Evolutionary conservation across 2,797 vertebrate genomes (phyloP), one percentile per base, ranked within the genome.

Genomic region (Antrozous pallidus): DNA sequence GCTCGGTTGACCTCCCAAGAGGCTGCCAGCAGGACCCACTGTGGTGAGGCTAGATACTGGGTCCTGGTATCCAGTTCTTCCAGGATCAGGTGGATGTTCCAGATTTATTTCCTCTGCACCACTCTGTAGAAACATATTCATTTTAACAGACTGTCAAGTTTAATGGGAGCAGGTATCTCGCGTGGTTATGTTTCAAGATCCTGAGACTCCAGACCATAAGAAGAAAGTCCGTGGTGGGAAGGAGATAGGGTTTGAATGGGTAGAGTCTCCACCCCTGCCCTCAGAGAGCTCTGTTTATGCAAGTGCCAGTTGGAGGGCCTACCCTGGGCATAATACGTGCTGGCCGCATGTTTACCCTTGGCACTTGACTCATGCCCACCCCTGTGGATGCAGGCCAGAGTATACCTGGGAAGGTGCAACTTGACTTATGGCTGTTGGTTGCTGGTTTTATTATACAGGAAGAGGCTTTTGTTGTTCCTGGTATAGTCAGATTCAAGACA

Each of bases 91-190:
- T 94, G 90, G 71, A 56, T 95, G 94, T 96, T 83, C 93, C 93
- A 96, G 90, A 93, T 95, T 91, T 96, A 74, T 49, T 95, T 85
- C 77, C 20, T 90, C 14, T 90, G 93, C 73, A 92, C 77, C 77
- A 91, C 92, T n/a, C 33, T 86, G 4, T 65, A 91, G 97, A 63
- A 92, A 94, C 96, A 88, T 38, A n/a, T 91, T 97, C 70, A 65
- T 86, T 96, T 97, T 96, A 97, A 96, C 77, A 88, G 86, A 95
- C 95, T 79, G 96, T 97, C 95, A 96, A 92, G 90, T 91, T 95
- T 96, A 94, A 96, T 96, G 90, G 91, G 75, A 42, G 7, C 49
- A 33, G 73, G 78, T 96, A 47, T 96, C 96, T 96, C 93, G 95
- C 90, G 73, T 94, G 95, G 95, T 95, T 94, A 70, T 0, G 1